These are phyloP conservation scores for Tachyglossus aculeatus DNA, from an alignment of 2,797 vertebrate species.

Conservation along the genomic window DNA sequence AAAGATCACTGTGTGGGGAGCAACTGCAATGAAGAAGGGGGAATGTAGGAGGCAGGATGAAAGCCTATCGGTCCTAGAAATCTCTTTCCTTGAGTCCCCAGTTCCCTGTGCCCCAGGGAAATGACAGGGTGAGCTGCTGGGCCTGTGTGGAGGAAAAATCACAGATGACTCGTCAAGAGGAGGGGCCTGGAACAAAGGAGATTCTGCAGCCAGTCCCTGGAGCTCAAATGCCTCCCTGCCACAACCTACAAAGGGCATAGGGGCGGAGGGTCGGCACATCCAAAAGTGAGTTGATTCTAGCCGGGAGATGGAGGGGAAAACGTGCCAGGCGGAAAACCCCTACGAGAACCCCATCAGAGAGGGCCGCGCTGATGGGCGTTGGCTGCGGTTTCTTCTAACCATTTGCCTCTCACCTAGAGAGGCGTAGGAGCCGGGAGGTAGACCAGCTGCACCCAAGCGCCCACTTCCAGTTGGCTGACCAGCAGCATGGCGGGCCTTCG, in stretches of 20 bases:
- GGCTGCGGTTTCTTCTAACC: too few species aligned
- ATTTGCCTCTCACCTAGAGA: slow-evolving; percentile 91
- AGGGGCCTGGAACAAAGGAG: not conserved
- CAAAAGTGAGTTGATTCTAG: not conserved
- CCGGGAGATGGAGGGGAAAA: not conserved
- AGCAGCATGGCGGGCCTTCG: slow-evolving; percentile 85
- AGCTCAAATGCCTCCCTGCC: not conserved
- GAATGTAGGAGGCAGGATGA: too few species aligned
- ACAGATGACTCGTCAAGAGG: not conserved
- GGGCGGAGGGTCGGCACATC: not conserved
- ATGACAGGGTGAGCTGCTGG: not conserved
- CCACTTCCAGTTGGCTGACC: slow-evolving; percentile 78
- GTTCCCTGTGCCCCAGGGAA: not conserved
- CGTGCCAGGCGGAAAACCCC: not conserved
- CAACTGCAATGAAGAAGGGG: too few species aligned
- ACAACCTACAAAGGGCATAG: too few species aligned
- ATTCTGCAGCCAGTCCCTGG: not conserved
- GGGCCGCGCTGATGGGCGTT: too few species aligned
- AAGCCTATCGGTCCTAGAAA: too few species aligned
- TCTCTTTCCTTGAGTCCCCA: not conserved
- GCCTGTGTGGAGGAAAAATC: not conserved
- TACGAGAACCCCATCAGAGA: too few species aligned
- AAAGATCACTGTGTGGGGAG: too few species aligned
- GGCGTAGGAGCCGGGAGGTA: slow-evolving; percentile 88
- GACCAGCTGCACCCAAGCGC: slow-evolving; percentile 76